These are phyloP conservation scores for Hydrozoanthus tunicans DNA, from an alignment of 64 coral and sea anemone genomes.

Conservation along the genomic window DNA sequence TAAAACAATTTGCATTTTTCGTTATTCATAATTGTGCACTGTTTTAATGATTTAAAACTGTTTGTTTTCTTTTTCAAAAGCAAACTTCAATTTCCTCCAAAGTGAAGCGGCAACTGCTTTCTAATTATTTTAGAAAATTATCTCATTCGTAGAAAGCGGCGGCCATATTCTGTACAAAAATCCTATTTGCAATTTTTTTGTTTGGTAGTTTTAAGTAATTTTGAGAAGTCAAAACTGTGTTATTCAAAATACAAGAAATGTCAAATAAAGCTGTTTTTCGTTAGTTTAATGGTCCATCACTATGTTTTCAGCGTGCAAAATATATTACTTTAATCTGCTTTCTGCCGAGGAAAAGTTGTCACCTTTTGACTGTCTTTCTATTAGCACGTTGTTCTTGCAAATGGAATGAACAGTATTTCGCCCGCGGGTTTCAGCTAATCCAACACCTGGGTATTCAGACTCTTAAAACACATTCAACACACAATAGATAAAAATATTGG, in stretches of 20 bases:
- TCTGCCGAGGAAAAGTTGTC: neutral
- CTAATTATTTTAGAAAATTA: constrained; percentile 1
- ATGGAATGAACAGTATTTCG: constrained; percentile 4
- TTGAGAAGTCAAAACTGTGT: neutral
- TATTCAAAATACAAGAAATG: neutral
- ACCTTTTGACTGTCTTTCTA: neutral
- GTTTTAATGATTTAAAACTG: constrained; percentile 10
- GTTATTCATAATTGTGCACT: constrained; percentile 5
- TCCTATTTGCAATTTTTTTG: neutral
- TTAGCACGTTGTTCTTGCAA: neutral
- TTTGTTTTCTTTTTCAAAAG: constrained; percentile 15
- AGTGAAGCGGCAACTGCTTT: neutral
- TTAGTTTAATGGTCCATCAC: neutral
- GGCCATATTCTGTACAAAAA: neutral
- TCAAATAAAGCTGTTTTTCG: neutral
- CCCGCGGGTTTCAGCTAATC: constrained; percentile 20
- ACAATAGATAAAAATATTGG: neutral
- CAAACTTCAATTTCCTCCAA: constrained; percentile 18
- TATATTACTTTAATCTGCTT: neutral
- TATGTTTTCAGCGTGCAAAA: neutral
- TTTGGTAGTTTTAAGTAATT: neutral
- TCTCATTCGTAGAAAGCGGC: no score
- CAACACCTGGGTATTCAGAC: constrained; percentile 10
- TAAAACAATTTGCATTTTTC: neutral
- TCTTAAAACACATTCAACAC: neutral